A percentile compares a stretch with the other conserved stretches of the same genome.
Conservation (phyloP, 2,888 invertebrate genomes). For the Cataglyphis livida region DNA sequence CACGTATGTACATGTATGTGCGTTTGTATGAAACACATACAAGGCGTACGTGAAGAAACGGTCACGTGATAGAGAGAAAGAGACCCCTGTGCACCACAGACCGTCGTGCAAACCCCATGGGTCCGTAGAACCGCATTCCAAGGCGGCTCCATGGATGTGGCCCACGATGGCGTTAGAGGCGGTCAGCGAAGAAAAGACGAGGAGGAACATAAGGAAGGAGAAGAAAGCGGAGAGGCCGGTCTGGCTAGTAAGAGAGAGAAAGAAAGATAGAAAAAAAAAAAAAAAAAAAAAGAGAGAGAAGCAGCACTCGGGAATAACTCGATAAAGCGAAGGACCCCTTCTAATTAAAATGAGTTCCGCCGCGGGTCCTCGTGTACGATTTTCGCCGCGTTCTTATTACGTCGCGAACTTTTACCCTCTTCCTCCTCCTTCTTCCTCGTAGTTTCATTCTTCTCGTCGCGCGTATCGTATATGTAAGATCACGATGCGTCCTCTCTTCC, state of each 20-base stretch:
- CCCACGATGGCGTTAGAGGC: constrained; percentile 54
- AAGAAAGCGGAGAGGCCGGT: constrained; percentile 43
- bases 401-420: constrained; percentile 67
- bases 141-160: constrained; percentile 77
- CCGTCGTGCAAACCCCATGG: constrained; percentile 72
- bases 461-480: constrained; percentile 34
- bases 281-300: constrained; percentile 61
- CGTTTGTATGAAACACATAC: background rate
- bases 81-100: constrained; percentile 56
- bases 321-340: constrained; percentile 76
- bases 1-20: background rate
- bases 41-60: constrained; percentile 7
- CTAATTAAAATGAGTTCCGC: constrained; percentile 79
- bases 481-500: constrained; percentile 42
- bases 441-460: constrained; percentile 5
- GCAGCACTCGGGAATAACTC: constrained; percentile 72
- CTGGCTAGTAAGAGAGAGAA: constrained; percentile 46
- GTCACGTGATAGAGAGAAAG: constrained; percentile 22
- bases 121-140: constrained; percentile 84
- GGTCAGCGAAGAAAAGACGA: constrained; percentile 45
- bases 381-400: constrained; percentile 74
- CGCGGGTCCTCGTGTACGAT: constrained; percentile 73
- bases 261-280: constrained; percentile 66
- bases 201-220: constrained; percentile 49
- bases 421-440: background rate